phyloP scores from a whole-genome alignment of 2,797 vertebrate species.

The Etheostoma perlongum region DNA sequence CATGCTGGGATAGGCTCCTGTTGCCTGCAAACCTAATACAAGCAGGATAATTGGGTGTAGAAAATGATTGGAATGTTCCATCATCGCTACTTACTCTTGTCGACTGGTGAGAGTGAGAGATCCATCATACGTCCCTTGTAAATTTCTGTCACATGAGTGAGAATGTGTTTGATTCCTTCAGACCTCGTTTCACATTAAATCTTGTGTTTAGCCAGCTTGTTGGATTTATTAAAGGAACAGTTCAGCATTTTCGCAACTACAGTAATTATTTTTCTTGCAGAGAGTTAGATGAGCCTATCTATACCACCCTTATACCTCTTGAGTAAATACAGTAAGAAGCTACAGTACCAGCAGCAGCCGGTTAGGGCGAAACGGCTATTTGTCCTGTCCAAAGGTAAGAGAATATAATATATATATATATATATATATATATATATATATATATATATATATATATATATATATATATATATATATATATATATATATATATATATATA shows the following conservation, averaged over 20 bases:
- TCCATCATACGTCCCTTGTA: background rate
- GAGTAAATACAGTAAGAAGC: background rate
- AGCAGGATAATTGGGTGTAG: background rate
- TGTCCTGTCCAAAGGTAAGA: background rate
- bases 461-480: too few relatives aligned
- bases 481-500: too few relatives aligned
- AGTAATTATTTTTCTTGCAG: background rate
- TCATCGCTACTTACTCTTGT: constrained; percentile 2
- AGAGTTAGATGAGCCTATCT: background rate
- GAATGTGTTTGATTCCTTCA: background rate
- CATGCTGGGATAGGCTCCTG: background rate
- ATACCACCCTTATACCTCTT: background rate
- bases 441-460: too few relatives aligned
- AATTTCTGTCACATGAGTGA: background rate
- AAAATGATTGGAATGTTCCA: background rate
- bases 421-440: too few relatives aligned
- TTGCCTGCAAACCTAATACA: background rate
- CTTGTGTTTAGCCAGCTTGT: background rate
- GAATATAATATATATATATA: too few relatives aligned
- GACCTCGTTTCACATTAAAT: background rate
- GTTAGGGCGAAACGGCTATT: too few relatives aligned
- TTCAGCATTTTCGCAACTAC: background rate
- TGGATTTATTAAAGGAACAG: background rate
- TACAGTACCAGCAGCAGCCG: too few relatives aligned
- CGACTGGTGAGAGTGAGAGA: background rate